Evolutionary conservation across 2,797 vertebrate genomes (phyloP).

Genomic region (Buceros bicornis): DNA sequence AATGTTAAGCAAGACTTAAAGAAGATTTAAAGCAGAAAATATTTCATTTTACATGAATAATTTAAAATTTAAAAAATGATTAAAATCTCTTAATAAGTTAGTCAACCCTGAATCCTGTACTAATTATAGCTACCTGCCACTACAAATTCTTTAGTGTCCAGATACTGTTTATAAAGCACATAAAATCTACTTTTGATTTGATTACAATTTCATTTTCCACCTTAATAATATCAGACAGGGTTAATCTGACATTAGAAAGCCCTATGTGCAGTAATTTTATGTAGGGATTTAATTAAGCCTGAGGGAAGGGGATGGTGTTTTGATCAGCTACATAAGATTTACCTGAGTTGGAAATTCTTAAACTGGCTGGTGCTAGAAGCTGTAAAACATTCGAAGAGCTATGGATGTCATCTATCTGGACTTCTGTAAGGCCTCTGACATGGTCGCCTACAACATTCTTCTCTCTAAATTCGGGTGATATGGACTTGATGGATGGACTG

Average conservation of each 20-base stretch:
- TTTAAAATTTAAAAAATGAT: neutral
- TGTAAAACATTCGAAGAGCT: neutral
- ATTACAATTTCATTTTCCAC: constrained; percentile 43
- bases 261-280: neutral
- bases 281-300: constrained; percentile 46
- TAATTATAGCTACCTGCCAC: neutral
- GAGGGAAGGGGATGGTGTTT: neutral
- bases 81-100: neutral
- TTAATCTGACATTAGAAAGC: constrained; percentile 56
- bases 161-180: neutral
- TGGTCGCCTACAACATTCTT: too few species aligned
- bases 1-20: constrained; percentile 6
- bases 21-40: constrained; percentile 37
- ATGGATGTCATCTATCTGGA: too few species aligned
- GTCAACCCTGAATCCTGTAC: neutral
- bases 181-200: constrained; percentile 23
- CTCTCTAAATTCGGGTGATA: too few species aligned
- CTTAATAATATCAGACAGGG: constrained; percentile 4
- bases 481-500: too few species aligned
- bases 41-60: neutral
- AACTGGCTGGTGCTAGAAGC: neutral
- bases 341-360: neutral
- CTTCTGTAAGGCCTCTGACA: too few species aligned
- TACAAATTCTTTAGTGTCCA: neutral
- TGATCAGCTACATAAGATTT: constrained; percentile 1